Evolutionary conservation across 2,797 vertebrate genomes (phyloP).

Genomic region (Cossypha caffra): DNA sequence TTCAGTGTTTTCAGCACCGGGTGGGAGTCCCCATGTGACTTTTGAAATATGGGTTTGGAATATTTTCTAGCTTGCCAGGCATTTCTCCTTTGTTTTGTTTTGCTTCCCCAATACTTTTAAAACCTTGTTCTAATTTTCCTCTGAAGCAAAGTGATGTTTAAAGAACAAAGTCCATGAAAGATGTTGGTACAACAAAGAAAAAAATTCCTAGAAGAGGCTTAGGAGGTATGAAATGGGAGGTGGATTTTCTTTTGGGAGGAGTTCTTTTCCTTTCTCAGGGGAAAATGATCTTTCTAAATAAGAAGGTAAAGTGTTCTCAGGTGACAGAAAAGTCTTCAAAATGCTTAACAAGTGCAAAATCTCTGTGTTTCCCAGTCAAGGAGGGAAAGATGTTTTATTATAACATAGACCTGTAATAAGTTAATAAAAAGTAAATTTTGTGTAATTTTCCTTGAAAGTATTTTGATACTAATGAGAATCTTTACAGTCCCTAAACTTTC

Average conservation of each 20-base stretch:
- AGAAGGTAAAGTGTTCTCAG: background rate
- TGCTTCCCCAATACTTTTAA: background rate
- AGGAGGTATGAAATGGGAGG: background rate
- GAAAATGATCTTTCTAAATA: background rate
- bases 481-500: background rate
- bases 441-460: background rate
- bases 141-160: background rate
- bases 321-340: background rate
- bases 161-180: background rate
- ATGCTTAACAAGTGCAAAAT: background rate
- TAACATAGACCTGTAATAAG: background rate
- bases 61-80: constrained; percentile 27
- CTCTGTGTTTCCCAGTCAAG: background rate
- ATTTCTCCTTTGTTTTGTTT: background rate
- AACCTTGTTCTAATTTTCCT: background rate
- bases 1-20: background rate
- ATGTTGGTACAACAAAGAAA: background rate
- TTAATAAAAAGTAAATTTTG: background rate
- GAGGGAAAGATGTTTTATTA: background rate
- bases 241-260: no score
- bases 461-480: background rate
- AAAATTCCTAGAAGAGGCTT: background rate
- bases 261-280: background rate
- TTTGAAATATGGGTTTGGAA: background rate
- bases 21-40: background rate